These are phyloP conservation scores for Lasiurus borealis DNA, from an alignment of 2,113 vertebrate species.

Conservation along the genomic window DNA sequence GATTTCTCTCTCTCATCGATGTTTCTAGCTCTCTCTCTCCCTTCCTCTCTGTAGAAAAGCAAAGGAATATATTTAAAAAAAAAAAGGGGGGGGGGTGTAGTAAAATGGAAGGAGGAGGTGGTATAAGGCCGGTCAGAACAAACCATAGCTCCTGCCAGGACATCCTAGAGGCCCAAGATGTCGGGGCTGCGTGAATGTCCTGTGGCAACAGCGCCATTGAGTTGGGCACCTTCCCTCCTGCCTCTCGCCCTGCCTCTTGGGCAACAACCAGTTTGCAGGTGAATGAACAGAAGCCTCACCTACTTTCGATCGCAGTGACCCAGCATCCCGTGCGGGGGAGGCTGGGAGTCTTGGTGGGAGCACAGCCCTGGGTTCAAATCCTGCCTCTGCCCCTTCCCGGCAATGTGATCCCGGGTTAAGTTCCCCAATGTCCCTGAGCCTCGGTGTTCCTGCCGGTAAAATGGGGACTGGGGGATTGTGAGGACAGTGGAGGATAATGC, in stretches of 20 bases:
- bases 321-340: accelerated
- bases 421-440: neutral
- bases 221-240: neutral
- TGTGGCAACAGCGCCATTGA: neutral
- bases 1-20: no score
- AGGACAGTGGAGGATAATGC: neutral
- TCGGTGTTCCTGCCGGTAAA: neutral
- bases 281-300: neutral
- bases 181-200: neutral
- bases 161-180: neutral
- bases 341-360: neutral
- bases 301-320: neutral
- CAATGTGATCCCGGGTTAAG: neutral
- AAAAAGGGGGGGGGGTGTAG: no score
- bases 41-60: no score
- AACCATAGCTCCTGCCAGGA: neutral
- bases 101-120: neutral
- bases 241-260: neutral
- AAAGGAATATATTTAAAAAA: no score
- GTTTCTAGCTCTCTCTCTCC: no score
- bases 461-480: neutral
- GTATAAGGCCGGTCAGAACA: neutral
- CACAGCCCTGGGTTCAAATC: neutral
- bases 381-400: neutral
- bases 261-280: neutral